A percentile compares a stretch with the other conserved stretches of the same genome.
phyloP scores from a whole-genome alignment of 2,113 vertebrate genomes.

The Phylloscopus trochiloides region DNA sequence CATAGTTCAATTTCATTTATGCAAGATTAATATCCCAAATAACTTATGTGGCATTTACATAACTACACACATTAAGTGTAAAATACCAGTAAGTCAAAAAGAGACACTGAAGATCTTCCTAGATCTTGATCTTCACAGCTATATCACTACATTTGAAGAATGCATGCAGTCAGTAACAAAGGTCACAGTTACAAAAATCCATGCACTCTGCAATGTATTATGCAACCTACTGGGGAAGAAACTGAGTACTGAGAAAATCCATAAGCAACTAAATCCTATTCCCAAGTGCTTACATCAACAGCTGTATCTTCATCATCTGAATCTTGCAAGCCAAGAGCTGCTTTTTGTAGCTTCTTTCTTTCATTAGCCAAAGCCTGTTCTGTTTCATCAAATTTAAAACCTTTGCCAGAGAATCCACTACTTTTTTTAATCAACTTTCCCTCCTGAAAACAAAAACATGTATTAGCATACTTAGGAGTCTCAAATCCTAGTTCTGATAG shows the following conservation, averaged over 20 bases:
- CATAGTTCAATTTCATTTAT: rapidly evolving
- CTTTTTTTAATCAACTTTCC: slow-evolving; percentile 96
- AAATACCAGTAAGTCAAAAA: not conserved
- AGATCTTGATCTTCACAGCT: not conserved
- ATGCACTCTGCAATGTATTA: not conserved
- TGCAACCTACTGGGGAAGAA: not conserved
- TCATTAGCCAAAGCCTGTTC: slow-evolving; percentile 96
- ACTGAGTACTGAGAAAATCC: not conserved
- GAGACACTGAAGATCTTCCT: not conserved
- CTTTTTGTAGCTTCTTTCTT: slow-evolving; percentile 96
- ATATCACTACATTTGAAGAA: rapidly evolving
- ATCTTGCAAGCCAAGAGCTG: slow-evolving; percentile 94
- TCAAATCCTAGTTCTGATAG: not conserved
- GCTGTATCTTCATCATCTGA: slow-evolving; percentile 97
- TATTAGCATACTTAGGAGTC: not conserved
- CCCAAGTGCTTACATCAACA: slow-evolving; percentile 83
- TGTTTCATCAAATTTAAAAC: slow-evolving; percentile 98
- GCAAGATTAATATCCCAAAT: not conserved
- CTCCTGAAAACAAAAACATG: slow-evolving; percentile 75
- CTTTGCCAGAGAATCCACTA: slow-evolving; percentile 98
- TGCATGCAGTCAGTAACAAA: not conserved
- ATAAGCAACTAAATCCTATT: not conserved
- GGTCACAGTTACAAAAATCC: not conserved
- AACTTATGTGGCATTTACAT: not conserved
- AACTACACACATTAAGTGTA: not conserved